Evolutionary conservation across 2,888 invertebrate species (phyloP).

Genomic region (Azorinus chamasolen): DNA sequence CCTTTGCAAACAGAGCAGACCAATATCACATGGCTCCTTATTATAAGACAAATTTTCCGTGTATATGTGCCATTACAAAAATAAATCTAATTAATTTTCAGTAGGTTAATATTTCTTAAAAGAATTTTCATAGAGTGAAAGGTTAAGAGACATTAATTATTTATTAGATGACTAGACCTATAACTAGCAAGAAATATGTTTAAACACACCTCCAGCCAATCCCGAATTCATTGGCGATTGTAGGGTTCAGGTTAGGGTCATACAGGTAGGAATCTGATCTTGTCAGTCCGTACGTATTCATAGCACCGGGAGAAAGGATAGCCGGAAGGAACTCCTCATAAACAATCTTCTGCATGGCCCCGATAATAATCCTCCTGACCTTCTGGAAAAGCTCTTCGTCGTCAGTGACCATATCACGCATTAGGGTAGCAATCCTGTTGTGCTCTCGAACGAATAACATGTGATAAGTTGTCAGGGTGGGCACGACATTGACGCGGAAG

Average conservation of each 20-base stretch:
- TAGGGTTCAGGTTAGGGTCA: background rate
- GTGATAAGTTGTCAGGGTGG: conserved; percentile 64
- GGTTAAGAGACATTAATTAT: no score
- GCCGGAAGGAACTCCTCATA: conserved; percentile 31
- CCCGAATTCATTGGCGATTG: conserved; percentile 28
- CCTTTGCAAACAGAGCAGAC: no score
- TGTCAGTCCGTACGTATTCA: conserved; percentile 1
- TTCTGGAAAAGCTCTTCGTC: conserved; percentile 18
- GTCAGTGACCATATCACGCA: conserved; percentile 31
- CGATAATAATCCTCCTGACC: conserved; percentile 19
- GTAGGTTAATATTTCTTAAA: no score
- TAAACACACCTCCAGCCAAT: conserved; percentile 35
- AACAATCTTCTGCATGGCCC: conserved; percentile 25
- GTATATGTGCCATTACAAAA: no score
- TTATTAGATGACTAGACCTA: no score
- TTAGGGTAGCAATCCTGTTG: conserved; percentile 61
- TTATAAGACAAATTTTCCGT: no score
- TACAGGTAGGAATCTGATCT: no score
- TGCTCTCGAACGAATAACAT: conserved; percentile 66
- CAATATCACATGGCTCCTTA: no score
- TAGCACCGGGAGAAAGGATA: background rate
- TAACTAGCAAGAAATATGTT: no score
- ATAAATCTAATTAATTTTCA: no score
- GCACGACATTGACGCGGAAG: conserved; percentile 67
- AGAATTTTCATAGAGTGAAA: no score